Evolutionary conservation across 1,140 invertebrate genomes (phyloP), one percentile per base, ranked within the genome.

Genomic region (Trichonephila clavata): DNA sequence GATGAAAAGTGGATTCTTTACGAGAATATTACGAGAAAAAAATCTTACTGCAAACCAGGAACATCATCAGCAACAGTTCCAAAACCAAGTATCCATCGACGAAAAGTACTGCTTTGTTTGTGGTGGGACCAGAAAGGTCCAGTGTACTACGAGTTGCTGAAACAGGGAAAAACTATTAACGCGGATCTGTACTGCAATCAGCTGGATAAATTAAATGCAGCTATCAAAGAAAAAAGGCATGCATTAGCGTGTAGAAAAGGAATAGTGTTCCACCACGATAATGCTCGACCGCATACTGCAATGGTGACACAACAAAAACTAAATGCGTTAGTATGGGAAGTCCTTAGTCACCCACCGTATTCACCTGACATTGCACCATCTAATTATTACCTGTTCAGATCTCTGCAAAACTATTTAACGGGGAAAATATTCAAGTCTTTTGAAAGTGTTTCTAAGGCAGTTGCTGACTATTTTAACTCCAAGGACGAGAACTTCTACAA

Each of bases 341-440:
- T 50, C 50, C 50, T 50, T 50, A 5, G 50, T 50, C 50, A 50
- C 50, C 50, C 50, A 50, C 18, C 18, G 61, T 63, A 63, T 63
- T 94, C 89, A 81, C 95, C 95, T 27, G 95, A 96, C 91, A 91
- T 95, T 65, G 94, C 95, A 21, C 95, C 95, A n/a, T 95, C 94
- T 86, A 95, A 96, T 92, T 96, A 65, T 21, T 77, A 93, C 60
- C 39, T 88, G n/a, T 93, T 93, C 83, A 21, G 84, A 39, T 71
- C 24, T 57, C 43, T 93, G 61, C 60, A 63, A 87, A 93, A 87
- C 21, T 50, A 63, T 65, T 13, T 93, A 59, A 61, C 39, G 0
- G 80, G 57, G 14, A 87, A 87, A 61, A 87, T 27, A 50, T 83
- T 83, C 43, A 83, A 50, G 43, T 83, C 32, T 50, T 83, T 83